phyloP scores from a whole-genome alignment of 2,797 vertebrate species.

The Helicolenus hilgendorfi region DNA sequence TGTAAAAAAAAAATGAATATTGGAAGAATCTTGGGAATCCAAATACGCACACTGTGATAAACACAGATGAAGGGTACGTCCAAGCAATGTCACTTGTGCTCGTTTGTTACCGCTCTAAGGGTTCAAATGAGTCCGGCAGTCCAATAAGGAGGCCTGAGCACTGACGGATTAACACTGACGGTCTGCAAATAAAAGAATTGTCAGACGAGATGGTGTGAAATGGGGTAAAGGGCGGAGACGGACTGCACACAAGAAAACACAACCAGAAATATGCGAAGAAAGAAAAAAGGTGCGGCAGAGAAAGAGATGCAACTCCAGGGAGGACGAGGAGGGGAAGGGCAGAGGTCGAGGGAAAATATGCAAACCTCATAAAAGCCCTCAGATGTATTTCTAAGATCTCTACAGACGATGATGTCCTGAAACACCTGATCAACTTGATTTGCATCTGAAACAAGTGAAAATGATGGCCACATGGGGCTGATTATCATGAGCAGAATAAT shows the following conservation, averaged over 20 bases:
- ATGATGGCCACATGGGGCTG: not conserved
- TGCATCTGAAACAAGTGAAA: too few relatives aligned
- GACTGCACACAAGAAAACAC: not conserved
- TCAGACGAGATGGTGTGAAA: not conserved
- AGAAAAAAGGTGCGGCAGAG: slow-evolving; percentile 6
- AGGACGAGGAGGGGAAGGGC: not conserved
- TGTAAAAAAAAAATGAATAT: not conserved
- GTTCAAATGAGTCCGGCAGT: slow-evolving; percentile 27
- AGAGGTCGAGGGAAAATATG: too few relatives aligned
- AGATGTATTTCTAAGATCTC: too few relatives aligned
- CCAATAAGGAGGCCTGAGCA: not conserved
- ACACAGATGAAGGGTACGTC: slow-evolving; percentile 12
- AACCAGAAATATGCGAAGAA: not conserved
- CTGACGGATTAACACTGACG: not conserved
- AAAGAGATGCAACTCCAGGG: slow-evolving; percentile 19
- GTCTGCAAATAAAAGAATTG: not conserved
- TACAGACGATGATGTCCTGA: too few relatives aligned
- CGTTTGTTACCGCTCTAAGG: not conserved
- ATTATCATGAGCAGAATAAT: slow-evolving; percentile 44
- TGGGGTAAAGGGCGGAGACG: not conserved
- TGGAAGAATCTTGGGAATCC: slow-evolving; percentile 22
- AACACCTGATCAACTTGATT: too few relatives aligned
- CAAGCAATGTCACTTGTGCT: slow-evolving; percentile 30
- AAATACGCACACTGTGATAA: slow-evolving; percentile 9
- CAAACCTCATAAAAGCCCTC: too few relatives aligned